Percentiles rank a stretch among this genome's conserved stretches.
Evolutionary conservation across 2,113 vertebrate genomes (phyloP).

Genomic region (Mastomys natalensis): DNA sequence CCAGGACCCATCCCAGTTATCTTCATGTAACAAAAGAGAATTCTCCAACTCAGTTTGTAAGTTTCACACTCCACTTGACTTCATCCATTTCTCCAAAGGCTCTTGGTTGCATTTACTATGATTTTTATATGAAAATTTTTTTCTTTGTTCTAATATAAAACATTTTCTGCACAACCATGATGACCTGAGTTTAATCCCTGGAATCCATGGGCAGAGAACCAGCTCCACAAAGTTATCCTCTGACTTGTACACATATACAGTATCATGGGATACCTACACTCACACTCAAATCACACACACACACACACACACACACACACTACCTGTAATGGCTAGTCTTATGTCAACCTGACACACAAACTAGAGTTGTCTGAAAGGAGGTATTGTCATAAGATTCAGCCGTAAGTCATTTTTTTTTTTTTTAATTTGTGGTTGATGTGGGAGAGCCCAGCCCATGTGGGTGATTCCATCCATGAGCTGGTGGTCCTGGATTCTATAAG

Average conservation of each 20-base stretch:
- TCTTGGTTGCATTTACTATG: slow-evolving; percentile 33
- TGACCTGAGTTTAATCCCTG: neutral
- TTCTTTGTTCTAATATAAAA: slow-evolving; percentile 37
- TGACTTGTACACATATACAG: neutral
- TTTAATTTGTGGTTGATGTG: neutral
- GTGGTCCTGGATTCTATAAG: neutral
- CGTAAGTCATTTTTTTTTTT: neutral
- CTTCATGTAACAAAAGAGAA: neutral
- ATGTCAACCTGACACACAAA: neutral
- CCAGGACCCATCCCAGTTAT: neutral
- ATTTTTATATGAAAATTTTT: slow-evolving; percentile 30
- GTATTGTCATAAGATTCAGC: neutral
- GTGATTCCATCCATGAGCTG: neutral
- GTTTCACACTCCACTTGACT: neutral
- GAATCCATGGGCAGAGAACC: neutral
- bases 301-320: neutral
- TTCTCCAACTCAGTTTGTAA: neutral
- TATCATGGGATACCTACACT: neutral
- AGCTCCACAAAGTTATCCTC: neutral
- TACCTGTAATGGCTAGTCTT: neutral
- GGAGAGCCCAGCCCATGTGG: neutral
- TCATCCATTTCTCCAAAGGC: neutral
- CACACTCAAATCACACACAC: neutral
- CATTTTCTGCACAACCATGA: neutral
- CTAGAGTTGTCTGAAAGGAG: neutral